phyloP scores from a whole-genome alignment of 2,113 vertebrate genomes.

The Scytalopus superciliaris region DNA sequence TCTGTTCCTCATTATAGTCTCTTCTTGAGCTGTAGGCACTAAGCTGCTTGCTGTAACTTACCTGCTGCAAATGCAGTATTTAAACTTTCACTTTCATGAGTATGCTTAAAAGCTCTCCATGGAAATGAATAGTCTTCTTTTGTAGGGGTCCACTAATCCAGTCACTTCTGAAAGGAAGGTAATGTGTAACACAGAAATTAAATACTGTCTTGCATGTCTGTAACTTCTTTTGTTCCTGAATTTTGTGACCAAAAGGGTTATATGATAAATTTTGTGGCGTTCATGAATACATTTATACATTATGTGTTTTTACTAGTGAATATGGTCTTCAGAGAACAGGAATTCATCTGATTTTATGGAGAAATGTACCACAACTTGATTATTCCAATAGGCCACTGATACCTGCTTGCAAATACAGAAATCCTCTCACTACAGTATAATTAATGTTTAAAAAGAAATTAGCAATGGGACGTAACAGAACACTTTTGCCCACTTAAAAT shows the following conservation, averaged over 20 bases:
- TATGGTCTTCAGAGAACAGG: background rate
- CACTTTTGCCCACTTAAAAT: conserved; percentile 40
- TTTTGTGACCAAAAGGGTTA: background rate
- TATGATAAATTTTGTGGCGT: background rate
- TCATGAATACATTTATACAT: fast-evolving
- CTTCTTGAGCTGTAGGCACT: background rate
- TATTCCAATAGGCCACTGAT: background rate
- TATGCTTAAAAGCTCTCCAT: background rate
- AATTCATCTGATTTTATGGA: background rate
- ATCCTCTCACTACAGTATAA: background rate
- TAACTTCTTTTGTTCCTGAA: background rate
- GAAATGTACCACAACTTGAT: background rate
- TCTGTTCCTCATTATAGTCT: background rate
- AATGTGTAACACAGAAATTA: background rate
- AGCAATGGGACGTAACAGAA: background rate
- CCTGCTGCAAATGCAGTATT: background rate
- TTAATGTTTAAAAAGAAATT: conserved; percentile 42
- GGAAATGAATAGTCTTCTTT: background rate
- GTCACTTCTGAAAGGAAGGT: background rate
- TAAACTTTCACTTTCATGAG: background rate
- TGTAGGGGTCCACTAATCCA: background rate
- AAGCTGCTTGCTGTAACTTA: background rate
- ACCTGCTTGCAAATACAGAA: conserved; percentile 23
- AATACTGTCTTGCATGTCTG: background rate
- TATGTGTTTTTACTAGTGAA: background rate